A percentile compares a stretch with the other conserved stretches of the same genome.
Evolutionary conservation across 1,140 invertebrate species (phyloP).

Genomic region (Bombus fervidus): DNA sequence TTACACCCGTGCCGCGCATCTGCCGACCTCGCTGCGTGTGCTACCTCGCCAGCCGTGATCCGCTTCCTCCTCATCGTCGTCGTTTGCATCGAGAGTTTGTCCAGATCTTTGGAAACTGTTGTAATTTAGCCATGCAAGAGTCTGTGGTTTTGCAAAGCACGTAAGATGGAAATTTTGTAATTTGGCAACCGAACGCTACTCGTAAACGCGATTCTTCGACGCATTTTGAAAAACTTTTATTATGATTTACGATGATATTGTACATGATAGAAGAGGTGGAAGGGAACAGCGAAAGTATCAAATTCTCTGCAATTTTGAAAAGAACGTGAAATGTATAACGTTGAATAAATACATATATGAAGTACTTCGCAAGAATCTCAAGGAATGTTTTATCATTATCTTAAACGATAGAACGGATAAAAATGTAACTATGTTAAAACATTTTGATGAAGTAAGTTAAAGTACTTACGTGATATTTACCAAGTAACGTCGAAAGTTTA

Average conservation of each 20-base stretch:
- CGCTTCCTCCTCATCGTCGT: conserved; percentile 39
- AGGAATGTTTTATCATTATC: too few relatives aligned
- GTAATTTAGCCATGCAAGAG: not conserved
- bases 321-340: too few relatives aligned
- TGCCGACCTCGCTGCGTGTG: conserved; percentile 56
- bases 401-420: not conserved
- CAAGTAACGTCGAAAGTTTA: not conserved
- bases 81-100: not conserved
- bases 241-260: too few relatives aligned
- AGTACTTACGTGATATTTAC: too few relatives aligned
- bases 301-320: not conserved
- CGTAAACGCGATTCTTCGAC: too few relatives aligned
- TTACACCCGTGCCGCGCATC: conserved; percentile 66
- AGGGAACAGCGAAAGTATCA: too few relatives aligned
- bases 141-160: too few relatives aligned
- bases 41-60: conserved; percentile 45
- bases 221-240: not conserved
- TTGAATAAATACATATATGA: too few relatives aligned
- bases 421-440: not conserved
- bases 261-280: not conserved
- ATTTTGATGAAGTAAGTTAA: too few relatives aligned
- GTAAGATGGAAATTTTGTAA: too few relatives aligned
- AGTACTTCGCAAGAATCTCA: too few relatives aligned
- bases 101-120: not conserved
- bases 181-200: too few relatives aligned